Base-by-base conservation (phyloP, 2,888 invertebrate genomes). In the Cryptocephalus moraei region DNA sequence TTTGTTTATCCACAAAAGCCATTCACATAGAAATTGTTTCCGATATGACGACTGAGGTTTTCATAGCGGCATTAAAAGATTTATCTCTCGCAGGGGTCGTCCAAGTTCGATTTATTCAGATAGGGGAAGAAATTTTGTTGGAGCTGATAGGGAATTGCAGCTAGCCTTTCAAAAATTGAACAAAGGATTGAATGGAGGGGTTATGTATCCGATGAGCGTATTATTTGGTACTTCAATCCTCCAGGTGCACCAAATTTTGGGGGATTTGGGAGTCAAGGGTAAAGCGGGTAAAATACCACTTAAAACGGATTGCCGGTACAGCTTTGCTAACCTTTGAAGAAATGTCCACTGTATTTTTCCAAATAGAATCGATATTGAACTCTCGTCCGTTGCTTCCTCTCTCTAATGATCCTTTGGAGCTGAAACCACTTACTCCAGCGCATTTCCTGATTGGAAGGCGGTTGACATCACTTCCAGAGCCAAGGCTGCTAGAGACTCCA, bases 361-460 rank as follows among this genome's bases (percentile, higher is more conserved):
- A 14, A 22, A 39, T 45, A 12, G 39, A 39, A 10, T 39, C 31
- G 33, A 32, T 45, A 11, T 33, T 32, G 33, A 43, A 43, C 33
- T 43, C 43, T 2, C 8, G 43, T 33, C 43, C 33, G n/a, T 39
- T 39, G 6, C 32, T 11, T 9, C 45, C 39, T 6, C 11, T 45
- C 10, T 45, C 45, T n/a, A 32, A 12, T 9, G 39, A 45, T 33
- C 45, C 45, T 13, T 9, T 39, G 9, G 45, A 39, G 11, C 11
- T 40, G 1, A 22, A 22, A 12, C 40, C 45, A 12, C 33, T 43
- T 33, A 43, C 43, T 8, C 43, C 32, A n/a, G 8, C 33, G 9
- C 43, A 43, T 43, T 39, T 45, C 39, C 9, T 39, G 10, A 4
- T 45, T 9, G 45, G 45, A 8, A 40, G 33, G 14, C 32, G 39